phyloP scores from a whole-genome alignment of 2,113 vertebrate species.

The Hemichromis elongatus region DNA sequence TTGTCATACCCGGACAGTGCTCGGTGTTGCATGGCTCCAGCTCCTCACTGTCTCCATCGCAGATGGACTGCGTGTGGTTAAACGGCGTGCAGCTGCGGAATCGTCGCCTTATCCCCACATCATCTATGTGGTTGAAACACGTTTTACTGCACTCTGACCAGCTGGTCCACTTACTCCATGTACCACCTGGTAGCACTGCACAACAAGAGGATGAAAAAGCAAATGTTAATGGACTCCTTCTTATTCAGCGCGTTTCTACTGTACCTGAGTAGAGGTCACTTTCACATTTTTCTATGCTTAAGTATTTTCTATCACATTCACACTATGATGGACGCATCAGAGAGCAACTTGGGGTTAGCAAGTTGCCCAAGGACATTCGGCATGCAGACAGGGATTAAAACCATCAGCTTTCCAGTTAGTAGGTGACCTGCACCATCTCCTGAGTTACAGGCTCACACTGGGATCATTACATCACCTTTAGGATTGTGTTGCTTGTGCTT shows the following conservation, averaged over 20 bases:
- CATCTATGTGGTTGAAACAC: constrained; percentile 77
- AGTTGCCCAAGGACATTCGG: not conserved
- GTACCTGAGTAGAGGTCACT: not conserved
- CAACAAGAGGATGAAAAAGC: not conserved
- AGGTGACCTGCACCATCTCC: not conserved
- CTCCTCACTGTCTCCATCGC: constrained; percentile 70
- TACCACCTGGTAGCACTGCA: constrained; percentile 37
- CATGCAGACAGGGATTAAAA: not conserved
- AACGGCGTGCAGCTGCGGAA: constrained; percentile 70
- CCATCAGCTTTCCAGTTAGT: not conserved
- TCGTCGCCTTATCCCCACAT: constrained; percentile 67
- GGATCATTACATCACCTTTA: not conserved
- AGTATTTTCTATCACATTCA: not conserved
- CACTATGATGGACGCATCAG: not conserved
- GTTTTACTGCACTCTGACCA: constrained; percentile 86
- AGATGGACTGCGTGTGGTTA: constrained; percentile 42
- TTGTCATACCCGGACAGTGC: constrained; percentile 73
- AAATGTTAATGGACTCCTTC: not conserved
- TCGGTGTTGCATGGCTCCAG: constrained; percentile 78
- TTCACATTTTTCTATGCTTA: not conserved
- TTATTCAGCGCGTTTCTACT: not conserved
- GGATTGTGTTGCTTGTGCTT: not conserved
- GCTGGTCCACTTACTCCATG: constrained; percentile 75
- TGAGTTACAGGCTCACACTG: not conserved
- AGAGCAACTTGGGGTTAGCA: not conserved